phyloP scores from a whole-genome alignment of 2,113 vertebrate genomes.

The Macroglossus sobrinus region DNA sequence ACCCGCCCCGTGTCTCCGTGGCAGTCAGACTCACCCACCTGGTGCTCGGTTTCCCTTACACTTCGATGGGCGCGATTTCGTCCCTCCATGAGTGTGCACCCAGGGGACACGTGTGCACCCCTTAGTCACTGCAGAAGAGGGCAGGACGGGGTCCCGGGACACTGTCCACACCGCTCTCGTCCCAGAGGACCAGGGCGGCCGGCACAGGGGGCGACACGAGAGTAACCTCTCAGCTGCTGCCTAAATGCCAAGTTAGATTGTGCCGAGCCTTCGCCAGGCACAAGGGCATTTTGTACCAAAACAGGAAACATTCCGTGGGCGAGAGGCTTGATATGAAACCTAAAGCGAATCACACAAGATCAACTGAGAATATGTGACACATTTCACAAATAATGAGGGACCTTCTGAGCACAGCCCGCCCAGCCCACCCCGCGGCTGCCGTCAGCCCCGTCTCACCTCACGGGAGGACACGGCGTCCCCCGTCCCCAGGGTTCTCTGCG shows the following conservation, averaged over 20 bases:
- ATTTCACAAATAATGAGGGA: background rate
- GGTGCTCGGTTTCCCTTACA: too few species aligned
- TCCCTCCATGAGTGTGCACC: background rate
- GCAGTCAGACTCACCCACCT: background rate
- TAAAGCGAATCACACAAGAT: background rate
- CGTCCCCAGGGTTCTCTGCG: background rate
- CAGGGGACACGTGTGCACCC: accelerated
- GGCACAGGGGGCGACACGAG: background rate
- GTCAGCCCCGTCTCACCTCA: background rate
- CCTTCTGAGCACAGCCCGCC: background rate
- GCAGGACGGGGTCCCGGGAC: background rate
- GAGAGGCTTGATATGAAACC: background rate
- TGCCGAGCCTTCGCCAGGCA: background rate
- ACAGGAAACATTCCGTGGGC: background rate
- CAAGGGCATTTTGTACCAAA: background rate
- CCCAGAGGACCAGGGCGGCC: background rate
- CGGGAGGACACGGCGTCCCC: too few species aligned
- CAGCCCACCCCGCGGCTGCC: accelerated
- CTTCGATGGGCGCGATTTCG: background rate
- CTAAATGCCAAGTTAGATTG: too few species aligned
- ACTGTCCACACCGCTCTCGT: background rate
- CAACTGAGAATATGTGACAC: background rate
- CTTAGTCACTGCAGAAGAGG: background rate
- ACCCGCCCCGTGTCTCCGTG: background rate
- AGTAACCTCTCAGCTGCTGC: background rate